These are phyloP conservation scores for Limnephilus marmoratus DNA, from an alignment of 2,888 invertebrate genomes.

Conservation along the genomic window DNA sequence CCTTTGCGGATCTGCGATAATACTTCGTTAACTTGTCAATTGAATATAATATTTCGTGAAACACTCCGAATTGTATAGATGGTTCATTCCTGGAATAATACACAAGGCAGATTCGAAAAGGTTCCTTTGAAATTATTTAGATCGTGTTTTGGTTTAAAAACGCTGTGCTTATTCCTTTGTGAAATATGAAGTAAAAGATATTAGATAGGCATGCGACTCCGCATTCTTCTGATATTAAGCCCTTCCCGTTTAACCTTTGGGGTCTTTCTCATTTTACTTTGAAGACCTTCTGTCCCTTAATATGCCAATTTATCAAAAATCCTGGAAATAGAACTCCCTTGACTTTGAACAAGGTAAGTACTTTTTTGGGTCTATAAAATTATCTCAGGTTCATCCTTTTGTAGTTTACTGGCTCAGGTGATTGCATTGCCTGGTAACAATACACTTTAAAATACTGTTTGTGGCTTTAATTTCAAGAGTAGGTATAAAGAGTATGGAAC, in stretches of 20 bases:
- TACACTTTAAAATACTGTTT: background rate
- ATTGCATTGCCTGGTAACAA: background rate
- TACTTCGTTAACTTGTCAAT: background rate
- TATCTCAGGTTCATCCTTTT: slow-evolving; percentile 28
- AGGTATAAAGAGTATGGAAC: background rate
- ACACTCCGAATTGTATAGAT: background rate
- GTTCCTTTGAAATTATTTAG: background rate
- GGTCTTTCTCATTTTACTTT: slow-evolving; percentile 47
- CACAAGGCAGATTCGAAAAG: background rate
- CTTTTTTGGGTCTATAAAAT: slow-evolving; percentile 19
- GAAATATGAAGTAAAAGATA: slow-evolving; percentile 8
- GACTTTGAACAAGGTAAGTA: background rate
- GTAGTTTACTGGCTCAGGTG: background rate
- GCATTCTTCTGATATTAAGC: slow-evolving; percentile 31
- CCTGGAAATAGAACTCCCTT: slow-evolving; percentile 13
- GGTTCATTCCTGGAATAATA: background rate
- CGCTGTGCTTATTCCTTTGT: background rate
- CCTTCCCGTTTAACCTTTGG: slow-evolving; percentile 18
- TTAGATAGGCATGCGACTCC: slow-evolving; percentile 31
- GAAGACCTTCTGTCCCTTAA: slow-evolving; percentile 45
- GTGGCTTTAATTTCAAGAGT: background rate
- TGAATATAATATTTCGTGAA: background rate
- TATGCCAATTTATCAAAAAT: slow-evolving; percentile 49
- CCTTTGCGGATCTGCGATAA: background rate
- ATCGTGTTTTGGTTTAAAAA: background rate